Percentiles rank a stretch among this genome's conserved stretches.
Conservation (phyloP, 2,113 vertebrate species). For the Struthio camelus region DNA sequence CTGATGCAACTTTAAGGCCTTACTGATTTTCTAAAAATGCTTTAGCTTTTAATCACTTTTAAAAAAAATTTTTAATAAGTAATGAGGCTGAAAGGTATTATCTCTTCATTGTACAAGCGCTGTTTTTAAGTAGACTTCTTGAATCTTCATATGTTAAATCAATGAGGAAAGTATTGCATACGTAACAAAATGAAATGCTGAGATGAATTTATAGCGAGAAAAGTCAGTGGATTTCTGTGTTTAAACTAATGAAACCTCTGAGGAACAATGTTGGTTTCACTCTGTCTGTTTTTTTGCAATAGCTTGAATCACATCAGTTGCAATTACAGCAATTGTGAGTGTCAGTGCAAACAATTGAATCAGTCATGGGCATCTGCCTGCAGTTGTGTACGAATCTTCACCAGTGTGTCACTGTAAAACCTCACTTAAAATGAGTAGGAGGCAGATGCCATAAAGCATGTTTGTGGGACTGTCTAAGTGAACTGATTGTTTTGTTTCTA, state of each 20-base stretch:
- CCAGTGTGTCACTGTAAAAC: constrained; percentile 59
- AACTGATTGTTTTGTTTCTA: constrained; percentile 69
- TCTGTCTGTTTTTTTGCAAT: constrained; percentile 43
- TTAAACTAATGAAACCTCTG: constrained; percentile 60
- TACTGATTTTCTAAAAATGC: constrained; percentile 2
- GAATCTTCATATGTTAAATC: background rate
- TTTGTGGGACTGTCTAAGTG: constrained; percentile 55
- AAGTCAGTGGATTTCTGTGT: constrained; percentile 9
- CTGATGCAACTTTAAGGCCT: background rate
- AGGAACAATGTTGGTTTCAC: constrained; percentile 59
- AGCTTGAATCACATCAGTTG: constrained; percentile 41
- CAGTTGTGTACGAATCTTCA: constrained; percentile 67
- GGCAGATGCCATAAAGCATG: constrained; percentile 56
- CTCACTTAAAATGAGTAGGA: constrained; percentile 55
- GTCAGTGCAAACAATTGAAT: constrained; percentile 65
- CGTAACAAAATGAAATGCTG: background rate
- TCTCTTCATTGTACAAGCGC: background rate
- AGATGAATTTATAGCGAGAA: background rate
- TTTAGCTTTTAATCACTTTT: constrained; percentile 12
- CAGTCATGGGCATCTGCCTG: constrained; percentile 54
- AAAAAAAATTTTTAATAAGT: background rate
- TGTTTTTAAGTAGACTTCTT: background rate
- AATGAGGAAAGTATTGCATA: background rate
- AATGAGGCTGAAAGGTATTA: background rate
- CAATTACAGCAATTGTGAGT: constrained; percentile 57